Percentiles rank a stretch among this genome's conserved stretches.
Conservation (phyloP, 2,797 vertebrate genomes). For the Brotula barbata region DNA sequence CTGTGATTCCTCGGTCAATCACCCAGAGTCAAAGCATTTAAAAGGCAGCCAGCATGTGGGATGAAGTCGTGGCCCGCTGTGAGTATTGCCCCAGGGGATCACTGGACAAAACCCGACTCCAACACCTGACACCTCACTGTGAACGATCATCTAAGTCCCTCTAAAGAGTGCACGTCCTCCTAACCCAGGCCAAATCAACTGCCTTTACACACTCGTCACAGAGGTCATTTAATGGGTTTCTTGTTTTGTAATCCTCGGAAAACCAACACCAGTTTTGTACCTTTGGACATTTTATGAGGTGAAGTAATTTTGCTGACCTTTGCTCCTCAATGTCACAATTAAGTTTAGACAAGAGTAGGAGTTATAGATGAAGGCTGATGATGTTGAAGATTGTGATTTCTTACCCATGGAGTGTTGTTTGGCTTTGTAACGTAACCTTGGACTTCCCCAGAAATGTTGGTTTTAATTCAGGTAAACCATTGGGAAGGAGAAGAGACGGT, state of each 20-base stretch:
- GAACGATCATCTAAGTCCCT: conserved; percentile 47
- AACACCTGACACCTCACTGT: conserved; percentile 65
- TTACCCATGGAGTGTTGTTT: background rate
- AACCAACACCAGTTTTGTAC: background rate
- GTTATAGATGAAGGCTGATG: too few species aligned
- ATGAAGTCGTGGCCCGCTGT: conserved; percentile 35
- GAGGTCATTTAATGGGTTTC: conserved; percentile 9
- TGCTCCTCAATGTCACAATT: background rate
- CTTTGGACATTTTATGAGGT: background rate
- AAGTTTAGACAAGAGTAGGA: background rate
- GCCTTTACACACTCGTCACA: conserved; percentile 42
- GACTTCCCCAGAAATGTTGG: background rate
- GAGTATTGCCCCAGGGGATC: conserved; percentile 21
- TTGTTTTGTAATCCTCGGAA: background rate
- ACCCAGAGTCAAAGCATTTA: conserved; percentile 22
- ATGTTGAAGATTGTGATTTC: background rate
- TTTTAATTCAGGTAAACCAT: background rate
- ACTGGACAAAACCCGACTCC: conserved; percentile 35
- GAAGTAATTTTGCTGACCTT: background rate
- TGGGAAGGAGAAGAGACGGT: background rate
- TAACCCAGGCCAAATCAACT: conserved; percentile 51
- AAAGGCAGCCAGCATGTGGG: conserved; percentile 32
- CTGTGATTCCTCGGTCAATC: conserved; percentile 19
- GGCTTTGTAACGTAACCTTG: background rate
- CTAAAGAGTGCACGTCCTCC: conserved; percentile 56